Conservation (phyloP, 2,797 vertebrate genomes). For the Macroramphosus scolopax region DNA sequence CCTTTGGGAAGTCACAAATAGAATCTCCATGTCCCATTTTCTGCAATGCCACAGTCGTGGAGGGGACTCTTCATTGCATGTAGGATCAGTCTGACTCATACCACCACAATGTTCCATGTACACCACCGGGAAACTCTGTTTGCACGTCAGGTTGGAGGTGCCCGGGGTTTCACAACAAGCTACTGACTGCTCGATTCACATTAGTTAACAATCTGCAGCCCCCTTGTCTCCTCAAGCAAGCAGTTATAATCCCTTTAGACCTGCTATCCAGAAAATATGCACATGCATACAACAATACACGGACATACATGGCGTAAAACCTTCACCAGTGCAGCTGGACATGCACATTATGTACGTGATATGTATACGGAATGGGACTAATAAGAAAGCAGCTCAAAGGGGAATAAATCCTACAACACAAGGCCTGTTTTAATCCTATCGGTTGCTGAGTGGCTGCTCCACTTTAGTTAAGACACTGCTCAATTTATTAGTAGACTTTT, state of each 20-base stretch:
- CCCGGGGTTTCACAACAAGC: neutral
- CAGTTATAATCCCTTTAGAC: neutral
- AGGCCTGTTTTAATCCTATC: constrained; percentile 2
- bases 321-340: neutral
- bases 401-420: constrained; percentile 1
- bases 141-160: too few relatives aligned
- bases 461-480: constrained; percentile 1
- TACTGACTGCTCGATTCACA: neutral
- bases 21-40: constrained; percentile 10
- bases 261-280: neutral
- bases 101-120: constrained; percentile 3
- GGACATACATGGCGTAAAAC: neutral
- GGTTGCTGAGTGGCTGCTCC: constrained; percentile 1
- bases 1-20: constrained; percentile 10
- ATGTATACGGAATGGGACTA: too few relatives aligned
- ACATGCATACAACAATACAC: neutral
- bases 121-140: neutral
- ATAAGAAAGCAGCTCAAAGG: too few relatives aligned
- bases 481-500: neutral
- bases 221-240: neutral
- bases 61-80: constrained; percentile 7
- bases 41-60: too few relatives aligned
- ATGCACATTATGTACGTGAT: too few relatives aligned
- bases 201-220: too few relatives aligned
- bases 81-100: constrained; percentile 10